A percentile compares a stretch with the other conserved stretches of the same genome.
phyloP scores from a whole-genome alignment of 2,888 invertebrate species.

The Apomyelois bistriatella region DNA sequence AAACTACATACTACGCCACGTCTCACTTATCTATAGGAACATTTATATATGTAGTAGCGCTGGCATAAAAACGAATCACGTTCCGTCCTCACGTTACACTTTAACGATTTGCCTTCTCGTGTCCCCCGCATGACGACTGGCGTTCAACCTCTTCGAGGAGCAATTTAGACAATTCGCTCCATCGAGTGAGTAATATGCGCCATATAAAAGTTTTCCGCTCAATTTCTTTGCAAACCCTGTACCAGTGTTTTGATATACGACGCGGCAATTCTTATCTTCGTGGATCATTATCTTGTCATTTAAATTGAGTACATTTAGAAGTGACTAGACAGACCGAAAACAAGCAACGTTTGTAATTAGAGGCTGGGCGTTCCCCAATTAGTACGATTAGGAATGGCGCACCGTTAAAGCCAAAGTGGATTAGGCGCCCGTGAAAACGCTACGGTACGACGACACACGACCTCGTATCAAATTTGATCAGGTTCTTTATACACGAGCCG shows the following conservation, averaged over 20 bases:
- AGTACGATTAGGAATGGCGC: constrained; percentile 51
- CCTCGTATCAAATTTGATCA: constrained; percentile 32
- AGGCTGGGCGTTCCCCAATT: constrained; percentile 51
- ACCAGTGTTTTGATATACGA: constrained; percentile 29
- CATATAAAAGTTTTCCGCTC: constrained; percentile 40
- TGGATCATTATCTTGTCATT: constrained; percentile 30
- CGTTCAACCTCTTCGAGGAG: constrained; percentile 30
- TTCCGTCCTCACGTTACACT: constrained; percentile 35
- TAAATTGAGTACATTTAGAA: constrained; percentile 33
- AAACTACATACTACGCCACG: not conserved
- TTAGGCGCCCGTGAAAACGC: constrained; percentile 42
- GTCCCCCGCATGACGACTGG: constrained; percentile 39
- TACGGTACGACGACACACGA: constrained; percentile 33
- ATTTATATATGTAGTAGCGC: not conserved
- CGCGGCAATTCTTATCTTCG: constrained; percentile 21
- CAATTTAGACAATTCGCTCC: constrained; percentile 50
- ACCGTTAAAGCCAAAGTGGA: constrained; percentile 46
- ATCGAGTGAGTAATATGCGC: constrained; percentile 37
- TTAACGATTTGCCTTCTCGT: constrained; percentile 35
- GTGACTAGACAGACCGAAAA: constrained; percentile 33
- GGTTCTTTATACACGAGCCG: constrained; percentile 25
- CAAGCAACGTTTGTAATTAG: constrained; percentile 44
- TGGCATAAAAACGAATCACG: constrained; percentile 29
- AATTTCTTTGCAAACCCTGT: constrained; percentile 38
- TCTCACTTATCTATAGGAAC: not conserved